Conservation (phyloP, 1,140 invertebrate species). For the Phortica variegata region DNA sequence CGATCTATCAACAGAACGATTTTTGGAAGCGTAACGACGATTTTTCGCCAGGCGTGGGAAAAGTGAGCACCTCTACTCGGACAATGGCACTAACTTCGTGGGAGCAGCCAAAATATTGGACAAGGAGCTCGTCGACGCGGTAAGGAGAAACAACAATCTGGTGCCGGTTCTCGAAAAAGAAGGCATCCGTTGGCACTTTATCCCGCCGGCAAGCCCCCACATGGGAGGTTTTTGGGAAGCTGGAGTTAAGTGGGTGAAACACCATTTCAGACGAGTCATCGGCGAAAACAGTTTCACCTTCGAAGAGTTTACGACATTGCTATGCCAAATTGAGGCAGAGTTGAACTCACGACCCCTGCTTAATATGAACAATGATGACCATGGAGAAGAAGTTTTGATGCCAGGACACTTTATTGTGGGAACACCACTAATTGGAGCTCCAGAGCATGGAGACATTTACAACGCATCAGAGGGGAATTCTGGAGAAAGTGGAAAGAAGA, state of each 20-base stretch:
- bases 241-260: constrained; percentile 29
- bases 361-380: constrained; percentile 25
- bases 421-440: constrained; percentile 23
- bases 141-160: not conserved
- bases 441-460: constrained; percentile 17
- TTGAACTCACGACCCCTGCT: constrained; percentile 29
- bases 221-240: too few species aligned
- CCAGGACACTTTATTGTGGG: constrained; percentile 51
- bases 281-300: constrained; percentile 19
- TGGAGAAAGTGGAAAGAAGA: not conserved
- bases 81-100: too few species aligned
- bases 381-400: constrained; percentile 29
- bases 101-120: too few species aligned
- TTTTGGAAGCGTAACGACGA: too few species aligned
- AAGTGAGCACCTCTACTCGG: too few species aligned
- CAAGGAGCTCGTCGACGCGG: too few species aligned
- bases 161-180: too few species aligned
- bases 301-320: constrained; percentile 25
- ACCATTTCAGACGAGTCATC: constrained; percentile 20
- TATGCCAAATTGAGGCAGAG: constrained; percentile 27
- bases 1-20: too few species aligned
- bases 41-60: too few species aligned
- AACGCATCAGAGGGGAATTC: too few species aligned
- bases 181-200: too few species aligned
- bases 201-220: constrained; percentile 37